Evolutionary conservation across 1,140 invertebrate genomes (phyloP).

Genomic region (Drosophila erecta): DNA sequence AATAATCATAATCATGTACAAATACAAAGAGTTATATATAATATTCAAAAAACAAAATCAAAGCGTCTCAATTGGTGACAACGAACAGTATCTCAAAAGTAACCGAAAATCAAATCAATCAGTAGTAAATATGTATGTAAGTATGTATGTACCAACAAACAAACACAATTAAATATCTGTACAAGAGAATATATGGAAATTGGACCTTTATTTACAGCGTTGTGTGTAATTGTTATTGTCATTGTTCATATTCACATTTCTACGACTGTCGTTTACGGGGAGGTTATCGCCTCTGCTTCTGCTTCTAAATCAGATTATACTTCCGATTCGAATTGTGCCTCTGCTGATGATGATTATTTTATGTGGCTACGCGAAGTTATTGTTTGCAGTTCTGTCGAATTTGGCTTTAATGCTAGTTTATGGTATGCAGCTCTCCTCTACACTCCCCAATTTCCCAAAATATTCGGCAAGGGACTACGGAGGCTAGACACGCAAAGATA

Average conservation of each 20-base stretch:
- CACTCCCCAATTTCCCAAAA: slow-evolving; percentile 8
- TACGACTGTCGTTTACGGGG: slow-evolving; percentile 8
- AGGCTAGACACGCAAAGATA: slow-evolving; percentile 29
- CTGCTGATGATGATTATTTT: slow-evolving; percentile 41
- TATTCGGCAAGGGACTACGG: slow-evolving; percentile 15
- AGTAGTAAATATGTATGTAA: slow-evolving; percentile 58
- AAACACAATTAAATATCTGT: slow-evolving; percentile 79
- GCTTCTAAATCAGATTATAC: neutral
- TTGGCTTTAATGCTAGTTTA: slow-evolving; percentile 11
- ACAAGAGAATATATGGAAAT: slow-evolving; percentile 77
- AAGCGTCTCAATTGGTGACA: slow-evolving; percentile 77
- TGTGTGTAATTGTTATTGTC: slow-evolving; percentile 69
- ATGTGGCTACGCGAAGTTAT: slow-evolving; percentile 41
- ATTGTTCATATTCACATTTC: slow-evolving; percentile 34
- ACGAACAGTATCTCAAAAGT: slow-evolving; percentile 68
- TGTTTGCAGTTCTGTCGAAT: slow-evolving; percentile 21
- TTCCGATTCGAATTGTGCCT: slow-evolving; percentile 7
- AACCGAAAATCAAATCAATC: slow-evolving; percentile 57
- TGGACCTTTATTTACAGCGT: slow-evolving; percentile 72
- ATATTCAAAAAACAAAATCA: slow-evolving; percentile 62
- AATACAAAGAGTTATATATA: slow-evolving; percentile 74
- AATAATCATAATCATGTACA: slow-evolving; percentile 78
- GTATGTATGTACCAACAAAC: slow-evolving; percentile 68
- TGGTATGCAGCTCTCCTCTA: slow-evolving; percentile 24
- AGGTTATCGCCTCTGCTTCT: neutral